Evolutionary conservation across 2,888 invertebrate species (phyloP).

Genomic region (Balanococcus diminutus): DNA sequence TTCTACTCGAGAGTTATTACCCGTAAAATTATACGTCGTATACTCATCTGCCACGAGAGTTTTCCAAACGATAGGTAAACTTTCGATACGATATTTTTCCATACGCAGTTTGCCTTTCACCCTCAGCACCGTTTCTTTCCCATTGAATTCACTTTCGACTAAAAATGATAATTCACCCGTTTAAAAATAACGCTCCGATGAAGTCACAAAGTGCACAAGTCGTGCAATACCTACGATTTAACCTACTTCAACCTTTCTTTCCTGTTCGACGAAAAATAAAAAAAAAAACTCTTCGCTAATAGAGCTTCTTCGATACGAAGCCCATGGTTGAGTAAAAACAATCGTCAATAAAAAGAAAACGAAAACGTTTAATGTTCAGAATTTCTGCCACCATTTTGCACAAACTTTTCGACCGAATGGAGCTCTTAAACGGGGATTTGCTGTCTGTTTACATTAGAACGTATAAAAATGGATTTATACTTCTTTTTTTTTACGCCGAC

Average conservation of each 20-base stretch:
- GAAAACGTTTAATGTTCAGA: not conserved
- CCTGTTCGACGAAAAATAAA: not conserved
- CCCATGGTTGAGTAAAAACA: not conserved
- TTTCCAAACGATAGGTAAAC: not conserved
- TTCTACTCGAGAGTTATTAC: not conserved
- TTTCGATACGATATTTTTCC: not conserved
- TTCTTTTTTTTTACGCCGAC: not conserved
- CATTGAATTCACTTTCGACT: slow-evolving; percentile 9
- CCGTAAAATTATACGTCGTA: not conserved
- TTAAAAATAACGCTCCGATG: slow-evolving; percentile 3
- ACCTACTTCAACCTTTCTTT: not conserved
- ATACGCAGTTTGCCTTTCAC: not conserved
- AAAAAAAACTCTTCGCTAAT: not conserved
- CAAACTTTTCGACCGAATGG: not conserved
- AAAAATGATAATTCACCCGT: slow-evolving; percentile 20
- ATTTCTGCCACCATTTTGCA: not conserved
- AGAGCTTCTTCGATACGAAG: not conserved
- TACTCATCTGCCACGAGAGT: not conserved
- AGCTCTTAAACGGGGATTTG: not conserved
- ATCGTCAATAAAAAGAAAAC: slow-evolving; percentile 6
- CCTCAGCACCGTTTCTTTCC: not conserved
- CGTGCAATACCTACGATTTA: not conserved
- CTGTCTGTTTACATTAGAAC: not conserved
- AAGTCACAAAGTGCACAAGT: not conserved
- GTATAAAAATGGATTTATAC: not conserved